Evolutionary conservation across 2,113 vertebrate genomes (phyloP).

Genomic region (Lepus europaeus): DNA sequence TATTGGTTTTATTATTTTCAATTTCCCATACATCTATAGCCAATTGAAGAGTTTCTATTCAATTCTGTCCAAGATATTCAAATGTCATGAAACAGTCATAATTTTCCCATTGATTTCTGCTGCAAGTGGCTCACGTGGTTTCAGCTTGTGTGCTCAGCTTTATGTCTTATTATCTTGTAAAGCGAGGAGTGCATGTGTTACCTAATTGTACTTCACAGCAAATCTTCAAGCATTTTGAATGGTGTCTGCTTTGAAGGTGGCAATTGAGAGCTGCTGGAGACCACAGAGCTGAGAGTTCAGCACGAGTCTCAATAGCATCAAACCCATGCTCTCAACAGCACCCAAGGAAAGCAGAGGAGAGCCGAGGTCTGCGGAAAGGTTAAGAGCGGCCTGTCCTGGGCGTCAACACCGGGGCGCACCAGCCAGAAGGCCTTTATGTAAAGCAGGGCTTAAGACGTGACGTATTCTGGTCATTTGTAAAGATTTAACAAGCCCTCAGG

Average conservation of each 20-base stretch:
- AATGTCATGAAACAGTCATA: background rate
- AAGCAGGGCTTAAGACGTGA: background rate
- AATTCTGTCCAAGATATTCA: background rate
- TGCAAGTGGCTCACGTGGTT: background rate
- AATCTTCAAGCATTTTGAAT: background rate
- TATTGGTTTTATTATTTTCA: background rate
- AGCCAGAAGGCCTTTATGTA: too few relatives aligned
- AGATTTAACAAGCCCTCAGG: too few relatives aligned
- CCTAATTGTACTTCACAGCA: background rate
- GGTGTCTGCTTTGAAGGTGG: background rate
- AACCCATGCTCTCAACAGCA: background rate
- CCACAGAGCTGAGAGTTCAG: background rate
- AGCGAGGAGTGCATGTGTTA: background rate
- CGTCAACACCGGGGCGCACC: background rate
- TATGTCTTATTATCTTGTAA: background rate
- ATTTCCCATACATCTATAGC: background rate
- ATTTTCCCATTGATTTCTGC: background rate
- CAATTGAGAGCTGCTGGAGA: background rate
- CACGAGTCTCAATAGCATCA: background rate
- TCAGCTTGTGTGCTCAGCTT: background rate
- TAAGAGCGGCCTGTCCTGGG: background rate
- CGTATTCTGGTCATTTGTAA: background rate
- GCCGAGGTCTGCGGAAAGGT: background rate
- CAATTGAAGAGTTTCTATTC: background rate
- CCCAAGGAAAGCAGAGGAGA: too few relatives aligned